These are phyloP conservation scores for Bos indicus DNA, from an alignment of 2,113 vertebrate genomes.

Conservation along the genomic window DNA sequence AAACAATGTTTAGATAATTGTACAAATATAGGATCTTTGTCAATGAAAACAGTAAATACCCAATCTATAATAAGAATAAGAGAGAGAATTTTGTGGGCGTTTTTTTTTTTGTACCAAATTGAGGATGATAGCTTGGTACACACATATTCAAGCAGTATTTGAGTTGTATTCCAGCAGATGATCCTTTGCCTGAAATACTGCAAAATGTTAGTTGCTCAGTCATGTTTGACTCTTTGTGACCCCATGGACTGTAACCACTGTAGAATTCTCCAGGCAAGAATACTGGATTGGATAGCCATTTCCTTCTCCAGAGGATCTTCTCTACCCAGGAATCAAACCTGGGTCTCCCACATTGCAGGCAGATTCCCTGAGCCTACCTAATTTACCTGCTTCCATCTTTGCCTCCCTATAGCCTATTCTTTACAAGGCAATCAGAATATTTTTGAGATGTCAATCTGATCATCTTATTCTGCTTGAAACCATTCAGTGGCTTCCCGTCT, in stretches of 20 bases:
- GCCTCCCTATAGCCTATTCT: not conserved
- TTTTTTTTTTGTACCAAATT: not conserved
- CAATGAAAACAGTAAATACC: not conserved
- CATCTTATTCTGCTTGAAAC: not conserved
- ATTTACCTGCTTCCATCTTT: not conserved
- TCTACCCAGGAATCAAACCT: not conserved
- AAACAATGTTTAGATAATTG: not conserved
- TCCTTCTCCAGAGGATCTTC: not conserved
- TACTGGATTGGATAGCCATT: not conserved
- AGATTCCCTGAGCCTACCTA: not conserved
- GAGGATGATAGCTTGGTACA: not conserved
- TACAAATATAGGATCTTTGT: not conserved
- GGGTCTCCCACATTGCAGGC: not conserved
- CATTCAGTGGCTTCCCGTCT: not conserved
- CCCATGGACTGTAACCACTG: not conserved
- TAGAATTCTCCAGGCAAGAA: not conserved
- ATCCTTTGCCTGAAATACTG: not conserved
- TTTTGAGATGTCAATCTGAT: not conserved
- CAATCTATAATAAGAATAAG: not conserved
- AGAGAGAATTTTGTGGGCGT: not conserved
- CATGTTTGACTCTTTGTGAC: not conserved
- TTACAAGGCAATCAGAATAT: not conserved
- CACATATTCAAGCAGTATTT: not conserved
- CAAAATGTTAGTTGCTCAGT: not conserved
- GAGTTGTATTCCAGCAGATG: not conserved